Percentiles rank a stretch among this genome's conserved stretches.
Evolutionary conservation across 2,113 vertebrate species (phyloP).

Genomic region (Pelmatolapia mariae): DNA sequence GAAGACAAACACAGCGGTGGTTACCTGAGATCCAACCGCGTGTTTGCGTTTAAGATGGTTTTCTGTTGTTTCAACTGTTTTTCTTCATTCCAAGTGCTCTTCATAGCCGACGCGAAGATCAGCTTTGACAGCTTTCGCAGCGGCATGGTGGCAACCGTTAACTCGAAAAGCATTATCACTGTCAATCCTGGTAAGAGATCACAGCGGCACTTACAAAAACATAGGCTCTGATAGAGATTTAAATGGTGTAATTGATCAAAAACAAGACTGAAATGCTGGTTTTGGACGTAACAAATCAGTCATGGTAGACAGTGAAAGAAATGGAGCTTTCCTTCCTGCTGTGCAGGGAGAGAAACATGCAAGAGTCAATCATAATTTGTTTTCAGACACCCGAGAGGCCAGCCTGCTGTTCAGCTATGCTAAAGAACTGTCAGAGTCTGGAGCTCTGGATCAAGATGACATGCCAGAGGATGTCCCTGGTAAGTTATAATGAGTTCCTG

Average conservation of each 20-base stretch:
- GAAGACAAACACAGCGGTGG: neutral
- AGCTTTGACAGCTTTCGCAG: conserved; percentile 91
- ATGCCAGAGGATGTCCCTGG: conserved; percentile 76
- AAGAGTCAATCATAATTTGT: neutral
- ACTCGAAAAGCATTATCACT: conserved; percentile 92
- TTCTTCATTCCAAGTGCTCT: conserved; percentile 81
- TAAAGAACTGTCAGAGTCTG: conserved; percentile 75
- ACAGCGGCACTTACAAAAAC: neutral
- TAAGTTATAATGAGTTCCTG: conserved; percentile 58
- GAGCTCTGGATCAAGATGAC: conserved; percentile 71
- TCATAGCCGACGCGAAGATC: conserved; percentile 88
- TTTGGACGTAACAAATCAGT: neutral
- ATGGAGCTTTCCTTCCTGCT: neutral
- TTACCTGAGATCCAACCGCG: conserved; percentile 17
- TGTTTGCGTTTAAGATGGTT: conserved; percentile 9
- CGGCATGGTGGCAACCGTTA: conserved; percentile 86
- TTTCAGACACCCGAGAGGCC: conserved; percentile 89
- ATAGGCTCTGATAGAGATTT: neutral
- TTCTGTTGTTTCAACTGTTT: conserved; percentile 29
- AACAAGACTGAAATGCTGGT: neutral
- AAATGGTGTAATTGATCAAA: neutral
- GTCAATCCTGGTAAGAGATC: conserved; percentile 85
- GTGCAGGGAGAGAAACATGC: neutral
- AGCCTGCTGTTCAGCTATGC: conserved; percentile 81
- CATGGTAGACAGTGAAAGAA: neutral